A percentile compares a stretch with the other conserved stretches of the same genome.
Conservation (phyloP, 2,888 invertebrate species). For the Papilio gigon region DNA sequence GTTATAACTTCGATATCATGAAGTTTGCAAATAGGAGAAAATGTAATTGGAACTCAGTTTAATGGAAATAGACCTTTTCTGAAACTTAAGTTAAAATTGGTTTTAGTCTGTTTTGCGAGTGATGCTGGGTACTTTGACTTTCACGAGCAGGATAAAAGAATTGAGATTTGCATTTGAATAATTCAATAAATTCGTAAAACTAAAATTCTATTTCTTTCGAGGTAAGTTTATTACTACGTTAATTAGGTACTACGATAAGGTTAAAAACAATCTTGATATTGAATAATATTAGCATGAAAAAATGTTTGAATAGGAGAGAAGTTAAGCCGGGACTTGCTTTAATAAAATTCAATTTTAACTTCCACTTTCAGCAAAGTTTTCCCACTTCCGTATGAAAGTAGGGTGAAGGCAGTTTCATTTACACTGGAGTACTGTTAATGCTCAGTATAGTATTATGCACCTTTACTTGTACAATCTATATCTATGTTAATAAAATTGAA, state of each 20-base stretch:
- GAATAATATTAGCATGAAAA: constrained; percentile 8
- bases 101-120: neutral
- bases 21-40: neutral
- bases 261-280: neutral
- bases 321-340: constrained; percentile 22
- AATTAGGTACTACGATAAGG: neutral
- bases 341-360: constrained; percentile 37
- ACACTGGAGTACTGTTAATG: constrained; percentile 26
- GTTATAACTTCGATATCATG: neutral
- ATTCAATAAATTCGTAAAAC: too few relatives aligned
- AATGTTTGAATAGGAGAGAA: constrained; percentile 13
- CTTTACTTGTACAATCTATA: neutral
- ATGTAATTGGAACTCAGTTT: neutral
- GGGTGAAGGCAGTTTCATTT: constrained; percentile 27
- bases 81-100: neutral
- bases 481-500: too few relatives aligned
- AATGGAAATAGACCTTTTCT: neutral
- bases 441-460: constrained; percentile 10
- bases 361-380: constrained; percentile 26
- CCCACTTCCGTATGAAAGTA: constrained; percentile 25
- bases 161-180: too few relatives aligned
- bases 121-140: too few relatives aligned
- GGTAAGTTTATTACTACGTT: too few relatives aligned
- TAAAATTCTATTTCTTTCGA: too few relatives aligned
- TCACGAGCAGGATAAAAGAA: too few relatives aligned